Evolutionary conservation across 2,113 vertebrate species (phyloP).

Genomic region (Peromyscus californicus): DNA sequence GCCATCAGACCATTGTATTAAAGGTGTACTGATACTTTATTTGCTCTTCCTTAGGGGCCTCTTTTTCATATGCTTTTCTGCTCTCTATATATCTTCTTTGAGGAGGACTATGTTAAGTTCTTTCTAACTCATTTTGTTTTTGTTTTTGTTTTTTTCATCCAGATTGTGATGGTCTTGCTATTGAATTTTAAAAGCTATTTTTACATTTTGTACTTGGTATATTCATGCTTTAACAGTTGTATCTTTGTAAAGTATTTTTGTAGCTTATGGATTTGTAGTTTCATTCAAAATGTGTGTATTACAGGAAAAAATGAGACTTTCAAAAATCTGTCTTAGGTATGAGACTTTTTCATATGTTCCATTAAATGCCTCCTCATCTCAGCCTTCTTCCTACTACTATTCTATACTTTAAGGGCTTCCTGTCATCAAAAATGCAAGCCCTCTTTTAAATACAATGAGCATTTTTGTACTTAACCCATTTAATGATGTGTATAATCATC

Average conservation of each 20-base stretch:
- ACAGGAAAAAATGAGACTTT: not conserved
- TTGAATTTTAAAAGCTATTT: not conserved
- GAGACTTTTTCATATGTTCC: not conserved
- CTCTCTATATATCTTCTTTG: not conserved
- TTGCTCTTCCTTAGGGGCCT: not conserved
- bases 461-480: not conserved
- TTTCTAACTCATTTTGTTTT: not conserved
- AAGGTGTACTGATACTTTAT: not conserved
- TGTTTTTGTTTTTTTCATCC: not conserved
- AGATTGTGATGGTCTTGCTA: not conserved
- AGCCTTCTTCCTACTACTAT: not conserved
- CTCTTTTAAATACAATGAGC: not conserved
- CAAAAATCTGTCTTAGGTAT: not conserved
- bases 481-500: not conserved
- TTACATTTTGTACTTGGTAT: not conserved
- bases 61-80: not conserved
- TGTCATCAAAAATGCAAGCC: not conserved
- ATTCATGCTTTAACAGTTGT: not conserved
- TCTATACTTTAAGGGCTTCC: not conserved
- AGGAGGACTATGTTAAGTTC: not conserved
- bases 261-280: not conserved
- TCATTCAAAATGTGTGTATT: not conserved
- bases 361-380: too few relatives aligned
- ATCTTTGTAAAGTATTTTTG: not conserved
- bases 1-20: not conserved